Percentiles rank a stretch among this genome's conserved stretches.
These are phyloP conservation scores for Meloe dianella DNA, from an alignment of 2,888 invertebrate species.

Conservation along the genomic window DNA sequence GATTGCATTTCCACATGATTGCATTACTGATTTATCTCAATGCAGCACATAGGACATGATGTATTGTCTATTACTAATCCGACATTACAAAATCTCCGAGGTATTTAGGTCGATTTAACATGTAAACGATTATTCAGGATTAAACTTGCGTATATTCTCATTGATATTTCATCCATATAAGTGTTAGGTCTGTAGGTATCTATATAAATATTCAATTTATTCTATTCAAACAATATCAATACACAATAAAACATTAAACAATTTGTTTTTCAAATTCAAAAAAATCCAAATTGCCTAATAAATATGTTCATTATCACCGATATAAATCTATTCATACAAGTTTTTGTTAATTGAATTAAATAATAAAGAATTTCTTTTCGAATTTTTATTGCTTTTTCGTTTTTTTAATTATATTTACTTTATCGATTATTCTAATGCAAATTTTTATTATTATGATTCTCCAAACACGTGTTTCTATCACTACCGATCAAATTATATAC, in stretches of 20 bases:
- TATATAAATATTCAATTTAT: neutral
- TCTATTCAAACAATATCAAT: too few species aligned
- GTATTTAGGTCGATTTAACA: conserved; percentile 55
- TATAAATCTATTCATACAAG: neutral
- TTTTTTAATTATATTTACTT: neutral
- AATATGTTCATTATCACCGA: neutral
- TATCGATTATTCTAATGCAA: neutral
- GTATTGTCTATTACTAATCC: conserved; percentile 58
- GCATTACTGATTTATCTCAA: conserved; percentile 58
- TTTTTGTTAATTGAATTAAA: neutral
- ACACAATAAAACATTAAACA: too few species aligned
- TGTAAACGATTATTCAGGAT: conserved; percentile 45
- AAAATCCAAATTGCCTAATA: neutral
- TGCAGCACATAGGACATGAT: conserved; percentile 56
- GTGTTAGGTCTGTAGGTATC: too few species aligned
- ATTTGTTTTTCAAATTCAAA: neutral
- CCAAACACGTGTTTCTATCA: neutral
- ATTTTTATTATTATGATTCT: neutral
- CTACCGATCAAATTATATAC: neutral
- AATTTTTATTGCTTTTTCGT: neutral
- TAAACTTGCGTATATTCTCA: conserved; percentile 20
- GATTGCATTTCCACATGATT: conserved; percentile 56
- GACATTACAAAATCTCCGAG: conserved; percentile 57
- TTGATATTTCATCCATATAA: conserved; percentile 11
- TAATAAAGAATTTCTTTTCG: neutral